Conservation (phyloP, 2,888 invertebrate genomes). For the Oscheius onirici region DNA sequence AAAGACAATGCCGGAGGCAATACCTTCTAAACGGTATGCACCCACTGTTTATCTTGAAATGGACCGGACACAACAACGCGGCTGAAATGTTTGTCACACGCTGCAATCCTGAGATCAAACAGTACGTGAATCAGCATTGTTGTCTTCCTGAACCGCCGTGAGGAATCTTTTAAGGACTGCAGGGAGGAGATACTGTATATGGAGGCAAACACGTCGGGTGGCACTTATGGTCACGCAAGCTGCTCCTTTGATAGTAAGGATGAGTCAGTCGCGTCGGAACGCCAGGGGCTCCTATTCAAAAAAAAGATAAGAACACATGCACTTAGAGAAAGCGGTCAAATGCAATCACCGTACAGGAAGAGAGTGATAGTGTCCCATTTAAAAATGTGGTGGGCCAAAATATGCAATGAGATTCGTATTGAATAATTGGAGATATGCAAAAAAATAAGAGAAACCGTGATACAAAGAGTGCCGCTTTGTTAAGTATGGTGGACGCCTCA, state of each 20-base stretch:
- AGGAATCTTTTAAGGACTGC: background rate
- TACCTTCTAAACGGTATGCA: background rate
- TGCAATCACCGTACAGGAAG: too few relatives aligned
- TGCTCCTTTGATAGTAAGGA: constrained; percentile 26
- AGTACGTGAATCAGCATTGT: constrained; percentile 18
- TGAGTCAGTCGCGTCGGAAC: constrained; percentile 27
- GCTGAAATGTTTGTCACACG: constrained; percentile 16
- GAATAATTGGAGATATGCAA: background rate
- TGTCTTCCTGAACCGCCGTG: constrained; percentile 9
- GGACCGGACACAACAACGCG: constrained; percentile 27
- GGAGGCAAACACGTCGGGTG: constrained; percentile 22
- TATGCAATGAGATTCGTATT: too few relatives aligned
- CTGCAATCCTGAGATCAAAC: constrained; percentile 26
- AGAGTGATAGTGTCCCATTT: too few relatives aligned
- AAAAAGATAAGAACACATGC: constrained; percentile 12
- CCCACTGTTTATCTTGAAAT: background rate
- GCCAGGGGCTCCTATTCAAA: constrained; percentile 5
- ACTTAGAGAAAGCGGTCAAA: background rate
- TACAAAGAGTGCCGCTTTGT: background rate
- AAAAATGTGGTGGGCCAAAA: too few relatives aligned
- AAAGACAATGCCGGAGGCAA: background rate
- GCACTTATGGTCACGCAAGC: constrained; percentile 22
- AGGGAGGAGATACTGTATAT: background rate
- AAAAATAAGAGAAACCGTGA: background rate
- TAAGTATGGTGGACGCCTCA: background rate